Base-by-base conservation (phyloP, 35 echinoderm and acorn worm genomes). In the Strongylocentrotus purpuratus region DNA sequence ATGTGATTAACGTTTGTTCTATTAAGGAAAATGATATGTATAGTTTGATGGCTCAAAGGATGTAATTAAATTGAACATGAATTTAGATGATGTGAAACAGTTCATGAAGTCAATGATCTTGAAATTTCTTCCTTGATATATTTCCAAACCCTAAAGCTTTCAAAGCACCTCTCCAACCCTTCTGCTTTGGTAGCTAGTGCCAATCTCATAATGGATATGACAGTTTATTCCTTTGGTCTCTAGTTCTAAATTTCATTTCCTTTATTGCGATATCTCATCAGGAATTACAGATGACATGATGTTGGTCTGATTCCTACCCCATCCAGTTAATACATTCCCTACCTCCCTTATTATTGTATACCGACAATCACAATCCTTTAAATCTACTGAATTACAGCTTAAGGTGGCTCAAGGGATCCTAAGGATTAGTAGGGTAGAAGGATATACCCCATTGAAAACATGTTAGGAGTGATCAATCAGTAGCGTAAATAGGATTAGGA, bases 371-470 rank as follows among this genome's bases (percentile, higher is more conserved):
- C 61, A 78, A 78, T 28, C 65, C 7, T 7, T 22, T 78, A 70
- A 88, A 25, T 41, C 87, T 45, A 89, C 87, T 45, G 87, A 89
- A 89, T 89, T 89, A 89, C 45, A 89, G 87, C 87, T 89, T 89
- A 89, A 45, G 33, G 20, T 15, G 87, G 87, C 45, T 89, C 41
- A 45, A 46, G 33, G 33, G 87, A 89, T 89, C 45, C 45, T 12
- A 46, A 46, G 87, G 87, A 89, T 89, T 46, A 35, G 33, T 3
- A 15, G 18, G 65, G 65, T 22, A 78, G 65, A 78, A 78, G 87
- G 87, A 89, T 33, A 46, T 31, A 12, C 33, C n/a, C 33, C 33
- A 89, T 89, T 89, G 45, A 46, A 35, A 89, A 33, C 32, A 89
- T 89, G 87, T 89, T 41, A 9, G 4, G 87, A 89, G 33, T 41